Evolutionary conservation across 2,888 invertebrate species (phyloP), one percentile per base, ranked within the genome.

Genomic region (Limenitis camilla): DNA sequence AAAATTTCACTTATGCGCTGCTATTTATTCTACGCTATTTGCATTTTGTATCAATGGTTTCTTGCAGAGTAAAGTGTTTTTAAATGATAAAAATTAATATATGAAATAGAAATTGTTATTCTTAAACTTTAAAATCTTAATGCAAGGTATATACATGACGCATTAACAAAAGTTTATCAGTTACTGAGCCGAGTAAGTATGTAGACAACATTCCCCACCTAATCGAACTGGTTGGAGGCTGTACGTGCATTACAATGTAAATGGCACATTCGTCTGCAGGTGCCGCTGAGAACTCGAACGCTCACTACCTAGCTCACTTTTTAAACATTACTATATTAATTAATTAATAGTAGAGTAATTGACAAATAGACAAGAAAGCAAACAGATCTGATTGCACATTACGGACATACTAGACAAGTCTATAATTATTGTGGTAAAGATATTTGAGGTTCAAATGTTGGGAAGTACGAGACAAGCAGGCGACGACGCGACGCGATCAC

Each of bases 241-340:
- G 71, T 76, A 71, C 72, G 74, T 76, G 74, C 80, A 81, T 82
- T 83, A 83, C 82, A 83, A 82, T 83, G 83, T 83, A 84, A 83
- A 82, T 80, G 79, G 83, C 79, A 81, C 81, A 77, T 78, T 78
- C 74, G 77, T 79, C 77, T 78, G 81, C 82, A 83, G 81, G 81
- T 83, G 81, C 76, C 70, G 71, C 69, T 69, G 65, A 76, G 75
- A 78, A 78, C 82, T 76, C 76, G 81, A 80, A 79, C 76, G 52
- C 45, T 52, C 40, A 46, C 49, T 66, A 68, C 66, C 54, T 27
- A 54, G 45, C 57, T 56, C 59, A 66, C 72, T 47, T 44, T 49
- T 72, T 67, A 64, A 68, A 69, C 64, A 67, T 68, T 63, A 64
- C 68, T 68, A 69, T 64, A 67, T 68, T 63, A 64, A 68, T 68